phyloP scores from a whole-genome alignment of 2,797 vertebrate genomes.

The Buphagus erythrorhynchus region DNA sequence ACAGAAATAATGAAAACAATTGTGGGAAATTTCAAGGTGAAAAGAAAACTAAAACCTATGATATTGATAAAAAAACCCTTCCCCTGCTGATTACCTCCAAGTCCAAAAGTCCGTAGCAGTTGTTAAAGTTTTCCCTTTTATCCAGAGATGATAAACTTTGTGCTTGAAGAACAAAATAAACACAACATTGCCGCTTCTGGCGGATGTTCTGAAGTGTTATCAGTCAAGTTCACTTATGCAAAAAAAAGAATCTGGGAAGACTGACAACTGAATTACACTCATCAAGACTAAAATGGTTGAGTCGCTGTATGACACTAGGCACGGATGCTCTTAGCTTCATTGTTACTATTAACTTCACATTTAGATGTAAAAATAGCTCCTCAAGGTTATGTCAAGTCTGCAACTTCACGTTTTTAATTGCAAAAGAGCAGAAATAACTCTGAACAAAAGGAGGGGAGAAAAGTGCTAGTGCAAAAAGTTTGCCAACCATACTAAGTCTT shows the following conservation, averaged over 20 bases:
- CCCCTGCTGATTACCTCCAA: background rate
- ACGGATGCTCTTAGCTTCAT: background rate
- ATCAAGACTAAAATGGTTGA: background rate
- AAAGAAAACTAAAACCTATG: background rate
- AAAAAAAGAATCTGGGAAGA: background rate
- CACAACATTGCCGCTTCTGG: background rate
- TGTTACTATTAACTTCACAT: background rate
- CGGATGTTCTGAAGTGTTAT: background rate
- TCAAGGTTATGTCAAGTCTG: background rate
- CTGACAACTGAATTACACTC: background rate
- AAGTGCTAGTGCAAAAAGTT: background rate
- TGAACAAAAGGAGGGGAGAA: background rate
- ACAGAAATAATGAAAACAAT: background rate
- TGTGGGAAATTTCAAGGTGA: background rate
- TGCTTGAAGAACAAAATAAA: background rate
- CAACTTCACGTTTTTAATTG: background rate
- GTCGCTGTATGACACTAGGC: accelerated
- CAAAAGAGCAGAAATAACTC: background rate
- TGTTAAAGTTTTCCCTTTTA: background rate
- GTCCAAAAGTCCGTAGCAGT: background rate
- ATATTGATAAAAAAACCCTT: accelerated
- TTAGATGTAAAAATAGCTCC: background rate
- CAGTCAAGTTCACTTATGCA: background rate
- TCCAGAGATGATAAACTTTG: background rate
- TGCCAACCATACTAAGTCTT: background rate